phyloP scores from a whole-genome alignment of 2,113 vertebrate genomes.

The Tachycineta bicolor region DNA sequence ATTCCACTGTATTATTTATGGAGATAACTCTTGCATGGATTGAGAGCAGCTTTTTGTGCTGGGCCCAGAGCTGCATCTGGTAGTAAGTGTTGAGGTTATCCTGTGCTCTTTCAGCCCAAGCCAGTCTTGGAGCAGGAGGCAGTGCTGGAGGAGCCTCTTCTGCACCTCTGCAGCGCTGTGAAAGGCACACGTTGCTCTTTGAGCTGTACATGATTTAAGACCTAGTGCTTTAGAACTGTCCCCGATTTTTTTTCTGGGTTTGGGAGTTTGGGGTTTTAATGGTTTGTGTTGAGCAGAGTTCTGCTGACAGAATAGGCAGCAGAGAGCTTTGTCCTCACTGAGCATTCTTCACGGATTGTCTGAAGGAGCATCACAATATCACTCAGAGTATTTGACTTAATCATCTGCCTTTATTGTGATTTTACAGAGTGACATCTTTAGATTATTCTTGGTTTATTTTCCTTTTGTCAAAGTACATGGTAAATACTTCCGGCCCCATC shows the following conservation, averaged over 20 bases:
- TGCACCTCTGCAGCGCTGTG: not conserved
- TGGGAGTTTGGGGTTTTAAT: not conserved
- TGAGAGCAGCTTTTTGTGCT: not conserved
- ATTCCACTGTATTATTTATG: not conserved
- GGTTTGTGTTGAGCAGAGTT: not conserved
- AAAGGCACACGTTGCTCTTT: not conserved
- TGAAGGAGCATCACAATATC: not conserved
- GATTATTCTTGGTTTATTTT: not conserved
- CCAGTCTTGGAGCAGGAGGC: not conserved
- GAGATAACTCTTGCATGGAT: not conserved
- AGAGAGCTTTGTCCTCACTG: not conserved
- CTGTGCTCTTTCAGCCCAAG: not conserved
- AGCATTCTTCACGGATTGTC: rapidly evolving
- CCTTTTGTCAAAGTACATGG: not conserved
- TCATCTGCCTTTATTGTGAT: not conserved
- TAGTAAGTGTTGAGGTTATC: not conserved
- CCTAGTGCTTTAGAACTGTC: not conserved
- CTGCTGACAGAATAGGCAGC: not conserved
- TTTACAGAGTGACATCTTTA: not conserved
- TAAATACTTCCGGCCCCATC: not conserved
- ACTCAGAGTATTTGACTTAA: not conserved
- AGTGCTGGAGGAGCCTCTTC: not conserved
- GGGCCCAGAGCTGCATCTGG: not conserved
- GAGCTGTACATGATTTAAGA: not conserved
- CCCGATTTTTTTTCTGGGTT: not conserved